Conservation (phyloP, 2,888 invertebrate species). For the Glyphotaelius pellucidus region DNA sequence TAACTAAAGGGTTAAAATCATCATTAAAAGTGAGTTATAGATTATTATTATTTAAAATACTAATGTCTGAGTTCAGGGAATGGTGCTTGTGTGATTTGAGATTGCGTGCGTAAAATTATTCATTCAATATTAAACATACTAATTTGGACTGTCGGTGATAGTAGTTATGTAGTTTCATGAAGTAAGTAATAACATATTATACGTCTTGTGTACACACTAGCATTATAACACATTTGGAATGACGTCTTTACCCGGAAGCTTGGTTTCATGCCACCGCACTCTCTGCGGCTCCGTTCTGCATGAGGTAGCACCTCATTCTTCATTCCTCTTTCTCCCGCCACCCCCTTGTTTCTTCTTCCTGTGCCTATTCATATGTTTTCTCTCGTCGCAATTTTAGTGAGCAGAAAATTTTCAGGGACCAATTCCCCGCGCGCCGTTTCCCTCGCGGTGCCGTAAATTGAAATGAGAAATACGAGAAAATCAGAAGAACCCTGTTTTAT, state of each 20-base stretch:
- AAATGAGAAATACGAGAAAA: neutral
- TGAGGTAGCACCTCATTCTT: neutral
- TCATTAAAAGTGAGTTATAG: too few relatives aligned
- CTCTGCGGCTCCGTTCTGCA: conserved; percentile 37
- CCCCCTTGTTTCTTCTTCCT: neutral
- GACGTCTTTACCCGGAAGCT: conserved; percentile 6
- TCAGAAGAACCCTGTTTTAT: neutral
- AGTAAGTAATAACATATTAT: neutral
- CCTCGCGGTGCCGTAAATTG: neutral
- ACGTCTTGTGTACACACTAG: neutral
- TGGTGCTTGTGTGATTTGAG: too few relatives aligned
- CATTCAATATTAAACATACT: too few relatives aligned
- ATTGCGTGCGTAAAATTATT: too few relatives aligned
- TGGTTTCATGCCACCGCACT: conserved; percentile 3
- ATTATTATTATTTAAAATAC: too few relatives aligned
- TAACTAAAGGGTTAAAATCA: too few relatives aligned
- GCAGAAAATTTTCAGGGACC: conserved; percentile 8
- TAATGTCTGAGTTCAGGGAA: too few relatives aligned
- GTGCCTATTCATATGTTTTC: conserved; percentile 40
- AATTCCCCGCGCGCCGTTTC: neutral
- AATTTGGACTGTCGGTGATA: too few relatives aligned
- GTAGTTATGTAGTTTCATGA: neutral
- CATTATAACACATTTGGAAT: conserved; percentile 26
- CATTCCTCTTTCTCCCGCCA: neutral
- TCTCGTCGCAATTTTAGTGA: conserved; percentile 31